Conservation (phyloP, 2,888 invertebrate genomes). For the Melanostoma mellinum region DNA sequence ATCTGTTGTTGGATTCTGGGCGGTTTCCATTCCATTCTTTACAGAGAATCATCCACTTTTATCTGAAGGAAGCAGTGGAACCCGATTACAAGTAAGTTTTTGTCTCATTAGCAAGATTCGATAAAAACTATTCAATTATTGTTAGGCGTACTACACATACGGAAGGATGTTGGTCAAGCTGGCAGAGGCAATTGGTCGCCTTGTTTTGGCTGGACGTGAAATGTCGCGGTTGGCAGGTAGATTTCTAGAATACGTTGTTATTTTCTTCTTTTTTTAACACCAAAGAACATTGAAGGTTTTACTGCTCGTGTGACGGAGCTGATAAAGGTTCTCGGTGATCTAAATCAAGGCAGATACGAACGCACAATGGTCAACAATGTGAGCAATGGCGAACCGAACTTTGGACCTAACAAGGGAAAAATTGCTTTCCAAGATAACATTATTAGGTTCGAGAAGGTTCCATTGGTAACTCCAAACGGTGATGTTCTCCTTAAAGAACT, state of each 20-base stretch:
- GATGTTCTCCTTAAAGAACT: slow-evolving; percentile 95
- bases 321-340: slow-evolving; percentile 90
- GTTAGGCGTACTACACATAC: slow-evolving; percentile 95
- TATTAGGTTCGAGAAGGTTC: slow-evolving; percentile 95
- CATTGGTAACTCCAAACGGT: slow-evolving; percentile 98
- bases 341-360: slow-evolving; percentile 89
- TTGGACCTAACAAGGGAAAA: slow-evolving; percentile 89
- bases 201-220: slow-evolving; percentile 97
- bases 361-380: slow-evolving; percentile 83
- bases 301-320: slow-evolving; percentile 96
- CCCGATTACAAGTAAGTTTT: slow-evolving; percentile 88
- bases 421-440: slow-evolving; percentile 93
- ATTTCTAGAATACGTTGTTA: not conserved
- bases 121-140: slow-evolving; percentile 23
- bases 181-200: slow-evolving; percentile 97
- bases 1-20: slow-evolving; percentile 97
- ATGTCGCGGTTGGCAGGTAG: slow-evolving; percentile 94
- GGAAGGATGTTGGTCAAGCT: slow-evolving; percentile 91
- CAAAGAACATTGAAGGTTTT: slow-evolving; percentile 82
- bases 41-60: slow-evolving; percentile 87
- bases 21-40: slow-evolving; percentile 97
- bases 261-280: not conserved
- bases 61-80: slow-evolving; percentile 86
- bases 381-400: slow-evolving; percentile 77
- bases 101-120: not conserved